Evolutionary conservation across 2,797 vertebrate species (phyloP).

Genomic region (Poeciliopsis gracilis): DNA sequence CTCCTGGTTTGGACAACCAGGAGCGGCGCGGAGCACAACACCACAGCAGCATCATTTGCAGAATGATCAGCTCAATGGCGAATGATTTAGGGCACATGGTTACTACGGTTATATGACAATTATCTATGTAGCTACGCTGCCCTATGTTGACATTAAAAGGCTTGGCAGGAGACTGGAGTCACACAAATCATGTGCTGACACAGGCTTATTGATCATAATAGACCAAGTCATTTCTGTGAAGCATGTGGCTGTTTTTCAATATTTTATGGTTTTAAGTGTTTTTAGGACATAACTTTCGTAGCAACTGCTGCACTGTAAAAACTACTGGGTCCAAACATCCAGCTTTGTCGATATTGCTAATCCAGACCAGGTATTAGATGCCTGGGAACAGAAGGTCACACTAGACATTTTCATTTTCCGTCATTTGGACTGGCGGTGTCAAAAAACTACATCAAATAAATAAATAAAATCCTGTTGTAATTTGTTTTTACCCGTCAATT

Average conservation of each 20-base stretch:
- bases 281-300: background rate
- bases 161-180: background rate
- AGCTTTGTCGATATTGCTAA: background rate
- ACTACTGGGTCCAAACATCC: background rate
- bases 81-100: background rate
- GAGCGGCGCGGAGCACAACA: constrained; percentile 45
- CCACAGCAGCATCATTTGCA: constrained; percentile 58
- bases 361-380: background rate
- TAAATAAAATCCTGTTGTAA: no score
- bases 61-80: constrained; percentile 3
- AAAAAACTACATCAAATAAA: no score
- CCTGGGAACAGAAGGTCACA: no score
- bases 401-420: no score
- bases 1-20: constrained; percentile 62
- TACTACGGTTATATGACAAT: constrained; percentile 6
- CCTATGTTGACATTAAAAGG: background rate
- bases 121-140: background rate
- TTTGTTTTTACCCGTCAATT: no score
- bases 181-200: background rate
- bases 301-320: background rate
- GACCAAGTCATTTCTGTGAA: background rate
- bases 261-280: background rate
- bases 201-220: background rate
- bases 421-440: no score
- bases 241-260: background rate